A percentile compares a stretch with the other conserved stretches of the same genome.
These are phyloP conservation scores for Odontocerum albicorne DNA, from an alignment of 2,888 invertebrate species.

Conservation along the genomic window DNA sequence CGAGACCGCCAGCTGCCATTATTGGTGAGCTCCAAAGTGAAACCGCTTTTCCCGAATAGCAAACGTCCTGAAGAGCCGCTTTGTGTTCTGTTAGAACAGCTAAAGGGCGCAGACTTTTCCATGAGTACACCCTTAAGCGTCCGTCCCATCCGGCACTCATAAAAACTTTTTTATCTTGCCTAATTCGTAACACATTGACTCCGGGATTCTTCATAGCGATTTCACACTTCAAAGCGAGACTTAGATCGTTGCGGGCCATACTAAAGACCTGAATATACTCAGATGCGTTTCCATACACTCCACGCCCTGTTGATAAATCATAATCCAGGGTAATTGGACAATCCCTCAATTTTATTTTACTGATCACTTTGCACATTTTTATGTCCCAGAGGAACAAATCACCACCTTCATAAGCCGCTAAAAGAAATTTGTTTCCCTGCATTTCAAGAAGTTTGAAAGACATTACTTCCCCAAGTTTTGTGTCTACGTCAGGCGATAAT, in stretches of 20 bases:
- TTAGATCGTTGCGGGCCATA: constrained; percentile 57
- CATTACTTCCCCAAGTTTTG: constrained; percentile 66
- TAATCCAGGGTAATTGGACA: constrained; percentile 75
- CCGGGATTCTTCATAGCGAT: constrained; percentile 73
- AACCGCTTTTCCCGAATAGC: constrained; percentile 66
- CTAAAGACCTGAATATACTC: constrained; percentile 64
- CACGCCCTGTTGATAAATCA: constrained; percentile 64
- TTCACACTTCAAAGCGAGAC: constrained; percentile 60
- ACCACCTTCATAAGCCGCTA: constrained; percentile 76
- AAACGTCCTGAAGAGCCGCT: constrained; percentile 70
- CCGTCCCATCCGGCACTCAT: constrained; percentile 78
- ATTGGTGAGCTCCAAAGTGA: constrained; percentile 71
- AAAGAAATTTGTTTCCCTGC: constrained; percentile 56
- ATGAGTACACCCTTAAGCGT: constrained; percentile 73
- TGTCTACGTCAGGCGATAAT: constrained; percentile 47
- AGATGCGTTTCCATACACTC: constrained; percentile 67
- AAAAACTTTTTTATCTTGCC: constrained; percentile 72
- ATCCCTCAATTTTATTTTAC: constrained; percentile 60
- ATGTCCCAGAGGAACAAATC: constrained; percentile 73
- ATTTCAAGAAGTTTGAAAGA: constrained; percentile 59
- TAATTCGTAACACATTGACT: constrained; percentile 67
- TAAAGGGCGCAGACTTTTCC: constrained; percentile 71
- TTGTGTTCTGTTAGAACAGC: constrained; percentile 75
- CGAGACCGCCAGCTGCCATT: constrained; percentile 77
- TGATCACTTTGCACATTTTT: constrained; percentile 59